phyloP scores from a whole-genome alignment of 2,888 invertebrate species.

The Phoenoteleia sp. region DNA sequence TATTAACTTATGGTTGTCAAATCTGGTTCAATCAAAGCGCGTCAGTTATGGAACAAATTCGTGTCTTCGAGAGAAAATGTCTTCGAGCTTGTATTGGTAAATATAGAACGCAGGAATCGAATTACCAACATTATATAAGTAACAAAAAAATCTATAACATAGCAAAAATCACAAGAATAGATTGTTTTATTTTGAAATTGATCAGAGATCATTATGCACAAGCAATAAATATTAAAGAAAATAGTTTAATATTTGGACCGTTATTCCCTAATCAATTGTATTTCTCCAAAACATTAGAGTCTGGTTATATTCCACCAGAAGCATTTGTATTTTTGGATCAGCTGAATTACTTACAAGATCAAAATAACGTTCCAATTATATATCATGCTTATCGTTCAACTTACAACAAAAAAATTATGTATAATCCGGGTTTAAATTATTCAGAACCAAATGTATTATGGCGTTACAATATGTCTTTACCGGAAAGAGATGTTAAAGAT shows the following conservation, averaged over 20 bases:
- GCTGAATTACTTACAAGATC: no score
- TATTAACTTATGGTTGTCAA: slow-evolving; percentile 52
- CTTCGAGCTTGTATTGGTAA: neutral
- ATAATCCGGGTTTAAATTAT: no score
- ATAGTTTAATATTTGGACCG: neutral
- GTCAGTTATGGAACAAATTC: slow-evolving; percentile 54
- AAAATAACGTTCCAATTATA: no score
- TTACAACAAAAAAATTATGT: no score
- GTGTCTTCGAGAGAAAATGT: slow-evolving; percentile 39
- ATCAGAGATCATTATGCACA: slow-evolving; percentile 18
- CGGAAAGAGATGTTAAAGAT: no score
- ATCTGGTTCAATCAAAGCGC: slow-evolving; percentile 61
- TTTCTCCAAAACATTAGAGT: no score
- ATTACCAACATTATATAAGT: slow-evolving; percentile 2
- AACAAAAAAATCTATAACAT: slow-evolving; percentile 33
- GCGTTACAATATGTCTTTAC: no score
- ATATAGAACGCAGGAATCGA: slow-evolving; percentile 2
- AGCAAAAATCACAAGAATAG: slow-evolving; percentile 42
- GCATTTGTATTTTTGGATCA: no score
- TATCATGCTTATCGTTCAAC: no score
- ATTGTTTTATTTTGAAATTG: slow-evolving; percentile 50
- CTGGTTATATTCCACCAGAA: no score
- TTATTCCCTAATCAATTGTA: neutral
- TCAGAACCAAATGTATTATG: no score
- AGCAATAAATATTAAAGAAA: neutral